phyloP scores from a whole-genome alignment of 2,113 vertebrate species.

The Clarias batrachus region DNA sequence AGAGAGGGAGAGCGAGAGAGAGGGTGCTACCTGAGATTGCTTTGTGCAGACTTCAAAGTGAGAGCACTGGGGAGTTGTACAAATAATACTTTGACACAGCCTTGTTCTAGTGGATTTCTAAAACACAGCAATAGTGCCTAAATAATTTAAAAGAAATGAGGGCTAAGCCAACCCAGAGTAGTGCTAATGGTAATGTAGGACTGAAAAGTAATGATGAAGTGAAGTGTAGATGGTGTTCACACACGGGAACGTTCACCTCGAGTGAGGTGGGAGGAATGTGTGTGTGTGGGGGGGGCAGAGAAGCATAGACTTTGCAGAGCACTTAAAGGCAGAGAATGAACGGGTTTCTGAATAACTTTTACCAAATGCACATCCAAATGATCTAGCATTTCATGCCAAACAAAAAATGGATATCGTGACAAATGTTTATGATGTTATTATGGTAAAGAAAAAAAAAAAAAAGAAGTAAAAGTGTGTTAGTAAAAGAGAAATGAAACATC shows the following conservation, averaged over 20 bases:
- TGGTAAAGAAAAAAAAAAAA: not conserved
- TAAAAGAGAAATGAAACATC: too few relatives aligned
- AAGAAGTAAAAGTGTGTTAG: too few relatives aligned
- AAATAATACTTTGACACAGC: slow-evolving; percentile 13
- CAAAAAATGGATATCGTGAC: not conserved
- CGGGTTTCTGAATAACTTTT: not conserved
- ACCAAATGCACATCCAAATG: not conserved
- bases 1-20: not conserved
- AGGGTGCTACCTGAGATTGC: slow-evolving; percentile 41
- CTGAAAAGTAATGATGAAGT: not conserved
- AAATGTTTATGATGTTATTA: not conserved
- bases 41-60: slow-evolving; percentile 55
- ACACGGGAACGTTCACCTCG: not conserved
- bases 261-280: not conserved
- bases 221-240: not conserved
- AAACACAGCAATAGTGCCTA: slow-evolving; percentile 60
- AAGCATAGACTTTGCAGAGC: not conserved
- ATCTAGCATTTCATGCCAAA: not conserved
- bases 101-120: slow-evolving; percentile 38
- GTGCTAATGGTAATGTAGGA: not conserved
- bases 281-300: not conserved
- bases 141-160: slow-evolving; percentile 69
- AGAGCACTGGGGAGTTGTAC: slow-evolving; percentile 12
- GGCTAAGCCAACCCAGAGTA: slow-evolving; percentile 2
- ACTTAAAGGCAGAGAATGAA: not conserved